These are phyloP conservation scores for Nyctibius bracteatus DNA, from an alignment of 2,113 vertebrate species.

Conservation along the genomic window DNA sequence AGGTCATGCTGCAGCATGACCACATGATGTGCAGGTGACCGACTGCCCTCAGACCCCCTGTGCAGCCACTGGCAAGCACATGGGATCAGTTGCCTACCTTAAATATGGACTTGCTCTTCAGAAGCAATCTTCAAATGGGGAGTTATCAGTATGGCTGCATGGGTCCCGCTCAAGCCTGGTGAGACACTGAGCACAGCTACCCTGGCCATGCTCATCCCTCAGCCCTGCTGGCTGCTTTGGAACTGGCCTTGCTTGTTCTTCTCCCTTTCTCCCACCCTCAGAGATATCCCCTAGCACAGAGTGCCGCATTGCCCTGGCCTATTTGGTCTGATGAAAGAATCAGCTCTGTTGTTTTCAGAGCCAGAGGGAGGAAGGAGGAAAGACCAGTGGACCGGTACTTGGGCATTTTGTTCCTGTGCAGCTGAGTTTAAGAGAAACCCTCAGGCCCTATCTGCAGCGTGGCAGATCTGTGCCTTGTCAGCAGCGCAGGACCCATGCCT, in stretches of 20 bases:
- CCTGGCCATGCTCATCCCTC: rapidly evolving
- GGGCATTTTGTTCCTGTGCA: neutral
- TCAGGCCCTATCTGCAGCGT: neutral
- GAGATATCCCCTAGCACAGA: neutral
- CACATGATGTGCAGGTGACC: rapidly evolving
- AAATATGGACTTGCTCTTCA: neutral
- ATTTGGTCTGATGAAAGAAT: neutral
- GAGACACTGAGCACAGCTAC: neutral
- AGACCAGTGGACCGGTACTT: neutral
- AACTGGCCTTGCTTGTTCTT: neutral
- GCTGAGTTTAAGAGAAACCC: neutral
- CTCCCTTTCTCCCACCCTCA: neutral
- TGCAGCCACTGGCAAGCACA: rapidly evolving
- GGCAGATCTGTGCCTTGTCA: neutral
- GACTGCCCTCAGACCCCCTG: neutral
- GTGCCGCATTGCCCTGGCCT: neutral
- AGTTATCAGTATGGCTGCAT: neutral
- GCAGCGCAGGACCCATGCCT: neutral
- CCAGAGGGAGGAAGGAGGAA: neutral
- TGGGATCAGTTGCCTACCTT: neutral
- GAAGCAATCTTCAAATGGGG: neutral
- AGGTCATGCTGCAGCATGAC: neutral
- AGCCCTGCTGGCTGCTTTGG: neutral
- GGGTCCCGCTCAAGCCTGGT: neutral
- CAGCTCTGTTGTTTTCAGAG: neutral